These are phyloP conservation scores for Athene cunicularia DNA, from an alignment of 2,113 vertebrate genomes.

Conservation along the genomic window DNA sequence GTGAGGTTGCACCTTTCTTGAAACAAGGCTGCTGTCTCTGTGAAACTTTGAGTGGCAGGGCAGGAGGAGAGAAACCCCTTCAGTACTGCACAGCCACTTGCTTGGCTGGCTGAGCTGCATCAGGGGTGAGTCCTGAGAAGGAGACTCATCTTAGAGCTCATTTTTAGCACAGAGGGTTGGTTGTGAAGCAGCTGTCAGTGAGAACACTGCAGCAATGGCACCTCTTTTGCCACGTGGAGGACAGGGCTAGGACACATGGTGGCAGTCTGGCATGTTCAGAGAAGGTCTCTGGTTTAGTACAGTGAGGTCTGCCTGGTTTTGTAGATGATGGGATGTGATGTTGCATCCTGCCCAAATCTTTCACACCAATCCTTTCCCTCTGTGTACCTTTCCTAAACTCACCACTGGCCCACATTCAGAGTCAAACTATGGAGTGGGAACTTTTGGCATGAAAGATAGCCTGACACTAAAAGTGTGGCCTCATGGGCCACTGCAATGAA, in stretches of 20 bases:
- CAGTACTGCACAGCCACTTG: background rate
- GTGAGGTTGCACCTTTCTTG: background rate
- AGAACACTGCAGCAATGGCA: background rate
- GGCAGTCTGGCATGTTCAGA: background rate
- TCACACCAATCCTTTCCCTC: background rate
- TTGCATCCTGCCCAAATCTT: background rate
- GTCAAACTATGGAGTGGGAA: background rate
- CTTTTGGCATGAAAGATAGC: background rate
- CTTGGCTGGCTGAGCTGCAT: fast-evolving
- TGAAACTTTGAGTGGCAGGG: background rate
- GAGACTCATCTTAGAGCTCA: background rate
- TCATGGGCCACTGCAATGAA: background rate
- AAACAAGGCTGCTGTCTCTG: background rate
- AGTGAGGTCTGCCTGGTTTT: background rate
- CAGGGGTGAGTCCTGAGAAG: background rate
- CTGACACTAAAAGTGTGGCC: background rate
- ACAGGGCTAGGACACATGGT: background rate
- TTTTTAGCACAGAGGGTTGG: background rate
- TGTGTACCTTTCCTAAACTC: background rate
- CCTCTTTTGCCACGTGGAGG: too few relatives aligned
- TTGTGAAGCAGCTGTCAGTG: background rate
- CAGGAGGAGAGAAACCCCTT: background rate
- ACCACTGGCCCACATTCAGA: background rate
- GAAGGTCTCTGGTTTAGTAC: background rate
- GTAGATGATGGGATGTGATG: background rate